Percentiles rank a stretch among this genome's conserved stretches.
These are phyloP conservation scores for Triplophysa tibetana DNA, from an alignment of 2,113 vertebrate species.

Conservation along the genomic window DNA sequence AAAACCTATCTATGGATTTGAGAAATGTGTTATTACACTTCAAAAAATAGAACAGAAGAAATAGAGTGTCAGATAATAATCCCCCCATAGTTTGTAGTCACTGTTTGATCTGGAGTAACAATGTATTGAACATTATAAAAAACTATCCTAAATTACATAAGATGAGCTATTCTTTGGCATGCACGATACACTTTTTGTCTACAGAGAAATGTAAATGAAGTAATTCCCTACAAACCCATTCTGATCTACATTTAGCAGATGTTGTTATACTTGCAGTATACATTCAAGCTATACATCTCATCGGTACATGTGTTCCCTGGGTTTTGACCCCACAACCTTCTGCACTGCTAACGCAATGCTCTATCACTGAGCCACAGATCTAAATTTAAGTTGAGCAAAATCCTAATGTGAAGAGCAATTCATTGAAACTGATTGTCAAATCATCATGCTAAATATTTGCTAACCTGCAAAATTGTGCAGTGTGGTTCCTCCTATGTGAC, in stretches of 20 bases:
- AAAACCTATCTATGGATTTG: not conserved
- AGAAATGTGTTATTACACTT: not conserved
- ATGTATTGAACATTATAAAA: not conserved
- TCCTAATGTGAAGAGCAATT: not conserved
- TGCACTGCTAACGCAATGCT: too few relatives aligned
- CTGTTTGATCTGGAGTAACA: not conserved
- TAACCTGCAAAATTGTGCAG: slow-evolving; percentile 92
- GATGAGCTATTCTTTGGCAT: not conserved
- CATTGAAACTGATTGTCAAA: not conserved
- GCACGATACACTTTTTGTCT: not conserved
- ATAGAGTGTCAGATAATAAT: not conserved
- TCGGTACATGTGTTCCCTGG: too few relatives aligned
- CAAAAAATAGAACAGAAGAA: not conserved
- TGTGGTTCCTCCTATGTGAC: slow-evolving; percentile 93
- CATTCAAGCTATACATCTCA: too few relatives aligned
- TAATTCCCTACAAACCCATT: not conserved
- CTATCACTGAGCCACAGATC: not conserved
- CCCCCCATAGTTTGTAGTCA: not conserved
- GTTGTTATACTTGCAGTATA: too few relatives aligned
- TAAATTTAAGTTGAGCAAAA: not conserved
- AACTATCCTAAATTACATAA: not conserved
- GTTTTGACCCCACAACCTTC: too few relatives aligned
- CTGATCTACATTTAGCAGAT: not conserved
- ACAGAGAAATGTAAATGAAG: not conserved
- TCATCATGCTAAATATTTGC: not conserved